phyloP scores from a whole-genome alignment of 2,888 invertebrate species.

The Exephanes ischioxanthus region DNA sequence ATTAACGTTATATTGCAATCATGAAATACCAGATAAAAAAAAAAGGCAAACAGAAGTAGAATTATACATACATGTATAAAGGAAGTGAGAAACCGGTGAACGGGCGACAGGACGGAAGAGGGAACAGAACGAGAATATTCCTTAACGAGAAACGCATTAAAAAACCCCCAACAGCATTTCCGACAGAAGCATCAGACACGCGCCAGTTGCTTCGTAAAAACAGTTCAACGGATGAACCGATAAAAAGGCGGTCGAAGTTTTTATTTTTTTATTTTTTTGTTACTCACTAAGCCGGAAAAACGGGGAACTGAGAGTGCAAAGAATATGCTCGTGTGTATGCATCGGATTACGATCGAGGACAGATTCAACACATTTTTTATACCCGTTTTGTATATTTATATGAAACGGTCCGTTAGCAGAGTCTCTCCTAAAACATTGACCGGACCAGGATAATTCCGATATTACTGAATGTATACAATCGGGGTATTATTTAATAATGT shows the following conservation, averaged over 20 bases:
- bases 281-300: neutral
- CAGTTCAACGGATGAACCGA: conserved; percentile 22
- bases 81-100: neutral
- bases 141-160: conserved; percentile 43
- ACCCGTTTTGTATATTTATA: too few relatives aligned
- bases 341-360: neutral
- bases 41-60: conserved; percentile 6
- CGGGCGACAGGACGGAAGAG: neutral
- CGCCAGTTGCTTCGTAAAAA: conserved; percentile 24
- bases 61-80: conserved; percentile 3
- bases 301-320: neutral
- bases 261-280: neutral
- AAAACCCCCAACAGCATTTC: conserved; percentile 22
- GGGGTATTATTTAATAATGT: neutral
- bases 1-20: conserved; percentile 29
- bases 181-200: conserved; percentile 26
- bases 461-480: neutral
- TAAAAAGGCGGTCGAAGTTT: conserved; percentile 12
- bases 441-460: neutral
- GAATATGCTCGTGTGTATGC: neutral
- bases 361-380: neutral
- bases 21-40: conserved; percentile 24
- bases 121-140: conserved; percentile 40
- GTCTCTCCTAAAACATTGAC: neutral
- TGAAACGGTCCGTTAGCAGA: neutral